These are phyloP conservation scores for Notoglanidium macrostoma DNA, from an alignment of 2,797 vertebrate genomes.

Conservation along the genomic window DNA sequence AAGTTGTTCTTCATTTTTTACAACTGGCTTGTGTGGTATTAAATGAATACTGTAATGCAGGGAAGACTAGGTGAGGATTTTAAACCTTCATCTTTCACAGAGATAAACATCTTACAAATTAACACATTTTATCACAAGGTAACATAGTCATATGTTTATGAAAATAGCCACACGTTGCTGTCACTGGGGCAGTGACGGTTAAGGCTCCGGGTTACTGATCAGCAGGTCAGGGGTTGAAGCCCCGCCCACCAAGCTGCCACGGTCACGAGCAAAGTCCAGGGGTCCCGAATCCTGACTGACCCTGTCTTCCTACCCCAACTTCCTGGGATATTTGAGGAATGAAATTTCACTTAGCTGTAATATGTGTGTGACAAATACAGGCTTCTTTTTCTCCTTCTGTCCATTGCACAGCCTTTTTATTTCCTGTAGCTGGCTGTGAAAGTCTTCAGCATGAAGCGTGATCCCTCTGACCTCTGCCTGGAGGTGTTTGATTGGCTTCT, in stretches of 20 bases:
- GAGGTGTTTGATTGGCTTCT: slow-evolving; percentile 22
- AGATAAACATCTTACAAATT: background rate
- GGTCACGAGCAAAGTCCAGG: too few species aligned
- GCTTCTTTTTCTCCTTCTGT: too few species aligned
- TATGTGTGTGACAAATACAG: too few species aligned
- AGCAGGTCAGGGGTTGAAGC: too few species aligned
- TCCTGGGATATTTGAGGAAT: too few species aligned
- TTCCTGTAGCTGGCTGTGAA: slow-evolving; percentile 24
- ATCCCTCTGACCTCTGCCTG: slow-evolving; percentile 12
- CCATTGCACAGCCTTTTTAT: slow-evolving; percentile 25
- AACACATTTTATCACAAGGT: background rate
- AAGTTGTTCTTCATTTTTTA: background rate
- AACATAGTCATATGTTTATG: background rate
- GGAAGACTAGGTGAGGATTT: background rate
- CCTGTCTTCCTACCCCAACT: too few species aligned
- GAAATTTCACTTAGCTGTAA: too few species aligned
- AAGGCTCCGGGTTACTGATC: too few species aligned
- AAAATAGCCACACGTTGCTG: background rate
- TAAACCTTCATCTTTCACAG: background rate
- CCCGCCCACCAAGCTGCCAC: too few species aligned
- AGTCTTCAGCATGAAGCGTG: slow-evolving; percentile 4
- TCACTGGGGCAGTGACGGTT: too few species aligned
- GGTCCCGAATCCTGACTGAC: too few species aligned
- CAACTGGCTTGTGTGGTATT: background rate
- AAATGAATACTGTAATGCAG: background rate